These are phyloP conservation scores for Cataglyphis altisquamis DNA, from an alignment of 2,888 invertebrate species.

Conservation along the genomic window DNA sequence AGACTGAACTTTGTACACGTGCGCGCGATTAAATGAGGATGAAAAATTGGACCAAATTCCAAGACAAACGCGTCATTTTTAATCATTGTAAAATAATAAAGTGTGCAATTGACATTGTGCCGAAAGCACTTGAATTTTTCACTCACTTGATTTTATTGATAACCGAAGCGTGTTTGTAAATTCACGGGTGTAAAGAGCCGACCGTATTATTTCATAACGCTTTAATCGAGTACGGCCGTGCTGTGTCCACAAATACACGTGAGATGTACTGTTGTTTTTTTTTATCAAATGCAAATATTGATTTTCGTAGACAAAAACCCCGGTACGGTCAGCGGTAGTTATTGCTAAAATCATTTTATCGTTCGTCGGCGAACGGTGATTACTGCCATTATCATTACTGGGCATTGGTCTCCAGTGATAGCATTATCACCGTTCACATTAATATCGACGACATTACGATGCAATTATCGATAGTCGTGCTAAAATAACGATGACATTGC, in stretches of 20 bases:
- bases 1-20: neutral
- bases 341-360: conserved; percentile 70
- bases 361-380: conserved; percentile 60
- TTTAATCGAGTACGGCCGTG: conserved; percentile 40
- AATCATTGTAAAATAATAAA: conserved; percentile 22
- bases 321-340: conserved; percentile 41
- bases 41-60: neutral
- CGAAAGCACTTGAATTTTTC: conserved; percentile 23
- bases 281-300: conserved; percentile 64
- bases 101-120: neutral
- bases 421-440: conserved; percentile 69
- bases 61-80: neutral
- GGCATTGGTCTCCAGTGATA: conserved; percentile 50
- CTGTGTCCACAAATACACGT: neutral
- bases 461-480: conserved; percentile 63
- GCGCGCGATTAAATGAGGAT: neutral
- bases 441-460: conserved; percentile 69
- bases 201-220: conserved; percentile 40
- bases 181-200: conserved; percentile 24
- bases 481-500: conserved; percentile 68
- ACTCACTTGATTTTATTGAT: conserved; percentile 23
- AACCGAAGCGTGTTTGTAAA: conserved; percentile 18
- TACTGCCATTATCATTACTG: conserved; percentile 69
- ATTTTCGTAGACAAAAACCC: conserved; percentile 66
- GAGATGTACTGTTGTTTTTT: neutral